Percentiles rank a stretch among this genome's conserved stretches.
phyloP scores from a whole-genome alignment of 2,797 vertebrate genomes.

The Harpagifer antarcticus region DNA sequence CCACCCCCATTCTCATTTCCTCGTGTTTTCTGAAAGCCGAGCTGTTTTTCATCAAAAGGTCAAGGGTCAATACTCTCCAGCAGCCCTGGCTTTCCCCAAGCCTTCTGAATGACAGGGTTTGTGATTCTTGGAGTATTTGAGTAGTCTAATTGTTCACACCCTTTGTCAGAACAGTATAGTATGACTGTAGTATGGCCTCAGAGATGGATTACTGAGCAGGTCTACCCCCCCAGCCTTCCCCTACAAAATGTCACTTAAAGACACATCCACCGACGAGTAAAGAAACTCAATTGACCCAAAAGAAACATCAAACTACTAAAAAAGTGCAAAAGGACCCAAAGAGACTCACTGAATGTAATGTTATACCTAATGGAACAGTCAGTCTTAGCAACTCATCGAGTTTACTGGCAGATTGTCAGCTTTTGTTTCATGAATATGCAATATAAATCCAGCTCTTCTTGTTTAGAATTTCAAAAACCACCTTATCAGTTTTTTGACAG shows the following conservation, averaged over 20 bases:
- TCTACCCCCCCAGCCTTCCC: no score
- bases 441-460: not conserved
- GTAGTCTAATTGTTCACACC: not conserved
- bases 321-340: no score
- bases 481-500: conserved; percentile 47
- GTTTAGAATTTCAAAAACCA: conserved; percentile 29
- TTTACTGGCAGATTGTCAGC: not conserved
- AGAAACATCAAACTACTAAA: no score
- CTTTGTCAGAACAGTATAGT: not conserved
- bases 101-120: conserved; percentile 8
- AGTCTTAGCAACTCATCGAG: not conserved
- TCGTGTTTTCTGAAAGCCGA: conserved; percentile 54
- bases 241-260: no score
- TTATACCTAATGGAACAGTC: not conserved
- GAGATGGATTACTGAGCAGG: no score
- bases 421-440: not conserved
- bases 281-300: no score
- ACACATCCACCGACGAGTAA: no score
- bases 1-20: conserved; percentile 69
- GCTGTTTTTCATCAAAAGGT: conserved; percentile 77
- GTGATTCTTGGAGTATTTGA: not conserved
- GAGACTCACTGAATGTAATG: no score
- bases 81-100: conserved; percentile 23
- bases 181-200: not conserved
- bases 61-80: conserved; percentile 58